These are phyloP conservation scores for Diadromus collaris DNA, from an alignment of 2,888 invertebrate genomes.

Conservation along the genomic window DNA sequence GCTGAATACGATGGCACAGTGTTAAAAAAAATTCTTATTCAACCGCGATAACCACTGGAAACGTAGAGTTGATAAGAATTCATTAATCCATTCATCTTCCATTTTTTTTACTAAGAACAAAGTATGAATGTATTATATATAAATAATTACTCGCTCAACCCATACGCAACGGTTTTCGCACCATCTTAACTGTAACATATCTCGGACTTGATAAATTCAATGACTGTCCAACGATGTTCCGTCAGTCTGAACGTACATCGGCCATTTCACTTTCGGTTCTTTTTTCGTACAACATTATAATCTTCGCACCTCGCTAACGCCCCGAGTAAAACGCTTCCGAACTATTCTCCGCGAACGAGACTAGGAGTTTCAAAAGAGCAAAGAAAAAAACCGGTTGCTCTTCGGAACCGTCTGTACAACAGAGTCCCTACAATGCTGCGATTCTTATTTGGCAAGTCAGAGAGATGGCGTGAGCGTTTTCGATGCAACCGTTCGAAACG, in stretches of 20 bases:
- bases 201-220: background rate
- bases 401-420: background rate
- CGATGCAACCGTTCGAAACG: conserved; percentile 1
- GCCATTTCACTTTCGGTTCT: background rate
- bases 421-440: background rate
- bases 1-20: conserved; percentile 57
- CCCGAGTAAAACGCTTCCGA: conserved; percentile 47
- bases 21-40: conserved; percentile 21
- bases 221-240: background rate
- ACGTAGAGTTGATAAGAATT: background rate
- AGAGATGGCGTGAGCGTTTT: conserved; percentile 46
- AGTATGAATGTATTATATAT: background rate
- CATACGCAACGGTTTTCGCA: background rate
- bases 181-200: background rate
- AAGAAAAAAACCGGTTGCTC: conserved; percentile 6
- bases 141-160: background rate
- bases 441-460: conserved; percentile 3
- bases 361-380: conserved; percentile 41
- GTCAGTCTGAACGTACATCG: background rate
- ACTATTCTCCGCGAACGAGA: conserved; percentile 48
- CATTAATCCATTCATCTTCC: background rate
- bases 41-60: background rate
- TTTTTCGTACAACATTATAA: background rate
- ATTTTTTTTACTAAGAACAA: conserved; percentile 5
- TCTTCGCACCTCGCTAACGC: conserved; percentile 18